A percentile compares a stretch with the other conserved stretches of the same genome.
phyloP scores from a whole-genome alignment of 35 echinoderm and acorn worm species.

The Holothuria glaberrima region DNA sequence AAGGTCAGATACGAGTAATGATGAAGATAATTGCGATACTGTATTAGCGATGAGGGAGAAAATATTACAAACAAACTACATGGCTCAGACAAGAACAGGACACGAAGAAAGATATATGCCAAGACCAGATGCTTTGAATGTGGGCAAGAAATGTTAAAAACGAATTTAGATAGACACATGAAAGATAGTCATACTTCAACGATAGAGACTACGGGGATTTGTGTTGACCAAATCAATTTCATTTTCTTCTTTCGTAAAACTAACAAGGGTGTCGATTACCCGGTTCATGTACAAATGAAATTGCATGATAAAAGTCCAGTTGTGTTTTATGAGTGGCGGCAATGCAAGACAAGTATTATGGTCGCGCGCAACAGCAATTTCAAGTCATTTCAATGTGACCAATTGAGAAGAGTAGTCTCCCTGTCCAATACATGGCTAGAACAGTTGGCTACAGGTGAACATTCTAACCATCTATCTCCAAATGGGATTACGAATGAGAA shows the following conservation, averaged over 20 bases:
- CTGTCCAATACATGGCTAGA: background rate
- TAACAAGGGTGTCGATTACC: too few species aligned
- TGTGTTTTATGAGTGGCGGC: background rate
- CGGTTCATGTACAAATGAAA: slow-evolving; percentile 46
- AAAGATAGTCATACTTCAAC: background rate
- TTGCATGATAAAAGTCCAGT: slow-evolving; percentile 16
- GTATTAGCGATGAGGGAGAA: background rate
- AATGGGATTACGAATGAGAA: background rate
- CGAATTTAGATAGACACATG: slow-evolving; percentile 29
- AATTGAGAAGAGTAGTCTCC: background rate
- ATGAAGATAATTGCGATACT: background rate
- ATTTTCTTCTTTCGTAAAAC: slow-evolving; percentile 47
- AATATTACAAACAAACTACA: background rate
- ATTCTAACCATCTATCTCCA: background rate
- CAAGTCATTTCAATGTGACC: slow-evolving; percentile 26
- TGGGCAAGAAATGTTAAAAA: slow-evolving; percentile 1
- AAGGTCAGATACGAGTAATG: background rate
- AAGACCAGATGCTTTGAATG: slow-evolving; percentile 22
- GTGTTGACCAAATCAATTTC: slow-evolving; percentile 37
- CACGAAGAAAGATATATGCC: background rate
- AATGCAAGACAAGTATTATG: background rate
- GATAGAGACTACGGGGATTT: background rate
- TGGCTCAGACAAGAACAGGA: background rate
- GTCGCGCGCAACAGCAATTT: slow-evolving; percentile 38
- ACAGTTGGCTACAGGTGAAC: background rate